Percentiles rank a stretch among this genome's conserved stretches.
These are phyloP conservation scores for Trididemnum clinides DNA, from an alignment of 23 tunicate genomes.

Conservation along the genomic window DNA sequence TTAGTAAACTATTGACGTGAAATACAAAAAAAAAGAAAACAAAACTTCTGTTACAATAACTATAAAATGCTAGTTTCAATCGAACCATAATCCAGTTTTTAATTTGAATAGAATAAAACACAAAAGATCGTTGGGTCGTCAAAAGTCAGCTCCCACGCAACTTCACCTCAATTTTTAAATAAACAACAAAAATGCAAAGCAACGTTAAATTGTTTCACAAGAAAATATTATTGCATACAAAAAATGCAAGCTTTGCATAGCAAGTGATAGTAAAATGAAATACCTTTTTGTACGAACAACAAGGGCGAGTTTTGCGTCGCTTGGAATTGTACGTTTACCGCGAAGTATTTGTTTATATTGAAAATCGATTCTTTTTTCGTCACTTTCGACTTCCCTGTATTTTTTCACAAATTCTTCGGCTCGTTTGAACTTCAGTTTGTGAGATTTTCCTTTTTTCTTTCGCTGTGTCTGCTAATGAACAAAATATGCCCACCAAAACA, in stretches of 20 bases:
- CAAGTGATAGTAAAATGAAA: not conserved
- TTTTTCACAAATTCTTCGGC: conserved; percentile 14
- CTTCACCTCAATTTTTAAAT: too few relatives aligned
- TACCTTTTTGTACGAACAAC: conserved; percentile 91
- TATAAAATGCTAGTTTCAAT: too few relatives aligned
- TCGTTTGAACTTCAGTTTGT: not conserved
- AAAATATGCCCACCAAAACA: not conserved
- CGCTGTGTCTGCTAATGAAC: not conserved
- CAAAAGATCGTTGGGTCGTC: not conserved
- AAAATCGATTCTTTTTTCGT: not conserved
- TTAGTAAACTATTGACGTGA: too few relatives aligned
- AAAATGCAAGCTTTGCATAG: not conserved
- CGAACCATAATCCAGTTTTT: too few relatives aligned
- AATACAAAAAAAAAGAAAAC: too few relatives aligned
- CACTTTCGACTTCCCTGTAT: not conserved
- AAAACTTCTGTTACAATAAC: too few relatives aligned
- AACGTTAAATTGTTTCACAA: not conserved
- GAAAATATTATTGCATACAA: not conserved
- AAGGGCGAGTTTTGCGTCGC: conserved; percentile 85
- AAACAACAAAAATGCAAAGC: too few relatives aligned
- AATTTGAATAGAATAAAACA: not conserved
- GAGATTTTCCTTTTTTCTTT: not conserved
- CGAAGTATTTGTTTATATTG: not conserved
- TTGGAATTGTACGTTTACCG: conserved; percentile 37
- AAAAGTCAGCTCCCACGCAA: too few relatives aligned